Conservation (phyloP, 2,888 invertebrate genomes). For the Danaus chrysippus region DNA sequence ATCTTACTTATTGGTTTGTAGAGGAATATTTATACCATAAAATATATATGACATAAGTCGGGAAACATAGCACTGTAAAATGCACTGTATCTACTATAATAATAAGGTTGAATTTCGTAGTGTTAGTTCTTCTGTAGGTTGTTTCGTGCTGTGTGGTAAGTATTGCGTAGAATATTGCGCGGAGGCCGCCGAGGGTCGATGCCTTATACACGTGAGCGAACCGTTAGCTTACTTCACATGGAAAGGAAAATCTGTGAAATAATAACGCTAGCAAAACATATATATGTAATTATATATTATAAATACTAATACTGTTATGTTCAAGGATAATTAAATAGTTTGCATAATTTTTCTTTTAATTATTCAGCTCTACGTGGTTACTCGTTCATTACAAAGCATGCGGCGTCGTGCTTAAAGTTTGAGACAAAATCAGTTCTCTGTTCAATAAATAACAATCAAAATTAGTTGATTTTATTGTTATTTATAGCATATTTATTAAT, state of each 20-base stretch:
- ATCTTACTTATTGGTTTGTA: conserved; percentile 14
- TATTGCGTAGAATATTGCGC: conserved; percentile 73
- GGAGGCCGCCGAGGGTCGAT: conserved; percentile 76
- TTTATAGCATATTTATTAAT: background rate
- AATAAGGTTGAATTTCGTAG: conserved; percentile 17
- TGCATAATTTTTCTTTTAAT: background rate
- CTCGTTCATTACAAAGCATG: no score
- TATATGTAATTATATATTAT: background rate
- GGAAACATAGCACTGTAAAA: conserved; percentile 8
- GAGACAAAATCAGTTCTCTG: no score
- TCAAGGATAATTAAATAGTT: conserved; percentile 4
- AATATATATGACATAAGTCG: conserved; percentile 9
- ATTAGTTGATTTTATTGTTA: background rate
- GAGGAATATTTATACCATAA: conserved; percentile 6
- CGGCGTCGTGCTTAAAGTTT: no score
- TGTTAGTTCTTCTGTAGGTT: conserved; percentile 30
- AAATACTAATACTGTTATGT: conserved; percentile 6
- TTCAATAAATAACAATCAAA: no score
- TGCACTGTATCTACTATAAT: background rate
- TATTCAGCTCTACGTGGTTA: background rate
- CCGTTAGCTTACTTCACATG: conserved; percentile 71
- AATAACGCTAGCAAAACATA: conserved; percentile 49
- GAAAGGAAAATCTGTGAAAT: conserved; percentile 65
- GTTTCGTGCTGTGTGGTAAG: conserved; percentile 41
- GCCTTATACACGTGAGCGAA: conserved; percentile 75